phyloP scores from a whole-genome alignment of 2,888 invertebrate species.

The Phlogophora meticulosa region DNA sequence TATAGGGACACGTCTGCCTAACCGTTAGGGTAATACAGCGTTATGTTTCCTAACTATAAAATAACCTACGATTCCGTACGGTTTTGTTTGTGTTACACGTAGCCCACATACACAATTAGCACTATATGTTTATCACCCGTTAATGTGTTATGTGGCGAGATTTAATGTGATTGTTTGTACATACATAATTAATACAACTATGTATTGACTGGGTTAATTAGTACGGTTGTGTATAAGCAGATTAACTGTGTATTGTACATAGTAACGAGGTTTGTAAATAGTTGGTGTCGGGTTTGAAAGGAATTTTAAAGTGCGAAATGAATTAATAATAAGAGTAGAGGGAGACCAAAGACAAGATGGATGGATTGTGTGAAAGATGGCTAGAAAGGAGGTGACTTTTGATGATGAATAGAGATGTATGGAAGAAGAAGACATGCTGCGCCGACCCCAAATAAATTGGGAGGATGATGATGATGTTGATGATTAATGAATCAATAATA shows the following conservation, averaged over 20 bases:
- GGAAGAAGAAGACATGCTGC: too few relatives aligned
- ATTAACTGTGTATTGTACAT: slow-evolving; percentile 38
- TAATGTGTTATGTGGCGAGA: slow-evolving; percentile 46
- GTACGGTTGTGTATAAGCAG: slow-evolving; percentile 33
- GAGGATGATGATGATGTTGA: too few relatives aligned
- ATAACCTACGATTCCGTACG: slow-evolving; percentile 13
- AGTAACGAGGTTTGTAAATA: slow-evolving; percentile 13
- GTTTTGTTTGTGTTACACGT: slow-evolving; percentile 10
- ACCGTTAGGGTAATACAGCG: too few relatives aligned
- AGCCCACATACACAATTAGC: slow-evolving; percentile 47
- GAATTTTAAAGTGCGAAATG: neutral
- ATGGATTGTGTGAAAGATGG: too few relatives aligned
- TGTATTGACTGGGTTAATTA: slow-evolving; percentile 54
- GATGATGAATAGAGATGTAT: too few relatives aligned
- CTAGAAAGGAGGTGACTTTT: too few relatives aligned
- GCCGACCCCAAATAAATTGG: too few relatives aligned
- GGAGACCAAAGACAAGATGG: too few relatives aligned
- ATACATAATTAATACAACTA: slow-evolving; percentile 41
- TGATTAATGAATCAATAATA: neutral
- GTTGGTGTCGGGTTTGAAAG: neutral
- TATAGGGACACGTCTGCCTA: too few relatives aligned
- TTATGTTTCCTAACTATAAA: slow-evolving; percentile 17
- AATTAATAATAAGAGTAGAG: neutral
- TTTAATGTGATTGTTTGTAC: slow-evolving; percentile 56
- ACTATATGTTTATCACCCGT: slow-evolving; percentile 58